A percentile compares a stretch with the other conserved stretches of the same genome.
These are phyloP conservation scores for Oscheius sp. DNA, from an alignment of 2,888 invertebrate species.

Conservation along the genomic window DNA sequence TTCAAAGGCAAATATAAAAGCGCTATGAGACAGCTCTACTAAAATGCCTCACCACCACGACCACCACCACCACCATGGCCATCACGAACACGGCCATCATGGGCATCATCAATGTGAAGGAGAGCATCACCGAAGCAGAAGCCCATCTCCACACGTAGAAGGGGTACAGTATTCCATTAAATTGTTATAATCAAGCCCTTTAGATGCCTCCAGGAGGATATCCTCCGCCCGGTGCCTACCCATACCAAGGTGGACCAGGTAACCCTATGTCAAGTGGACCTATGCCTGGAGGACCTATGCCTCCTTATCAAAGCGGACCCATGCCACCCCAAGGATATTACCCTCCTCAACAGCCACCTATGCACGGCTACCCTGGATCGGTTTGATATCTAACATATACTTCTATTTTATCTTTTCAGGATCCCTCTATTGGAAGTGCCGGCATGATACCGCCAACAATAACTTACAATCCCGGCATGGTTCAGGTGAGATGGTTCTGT, in stretches of 20 bases:
- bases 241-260: too few species aligned
- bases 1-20: conserved; percentile 26
- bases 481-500: neutral
- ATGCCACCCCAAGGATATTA: neutral
- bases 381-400: neutral
- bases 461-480: conserved; percentile 10
- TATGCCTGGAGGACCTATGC: neutral
- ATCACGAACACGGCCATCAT: neutral
- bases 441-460: conserved; percentile 26
- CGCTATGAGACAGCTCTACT: conserved; percentile 15
- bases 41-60: conserved; percentile 29
- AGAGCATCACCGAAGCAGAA: neutral
- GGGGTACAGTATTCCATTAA: neutral
- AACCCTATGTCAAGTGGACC: too few species aligned
- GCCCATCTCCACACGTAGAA: neutral
- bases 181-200: neutral
- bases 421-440: conserved; percentile 32
- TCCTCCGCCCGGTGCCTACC: conserved; percentile 7
- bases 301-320: too few species aligned
- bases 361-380: neutral
- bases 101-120: conserved; percentile 8
- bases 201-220: neutral
- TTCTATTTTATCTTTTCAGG: conserved; percentile 2
- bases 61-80: conserved; percentile 17
- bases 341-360: neutral